Evolutionary conservation across 2,888 invertebrate species (phyloP).

Genomic region (Pachliopta kotzebuea): DNA sequence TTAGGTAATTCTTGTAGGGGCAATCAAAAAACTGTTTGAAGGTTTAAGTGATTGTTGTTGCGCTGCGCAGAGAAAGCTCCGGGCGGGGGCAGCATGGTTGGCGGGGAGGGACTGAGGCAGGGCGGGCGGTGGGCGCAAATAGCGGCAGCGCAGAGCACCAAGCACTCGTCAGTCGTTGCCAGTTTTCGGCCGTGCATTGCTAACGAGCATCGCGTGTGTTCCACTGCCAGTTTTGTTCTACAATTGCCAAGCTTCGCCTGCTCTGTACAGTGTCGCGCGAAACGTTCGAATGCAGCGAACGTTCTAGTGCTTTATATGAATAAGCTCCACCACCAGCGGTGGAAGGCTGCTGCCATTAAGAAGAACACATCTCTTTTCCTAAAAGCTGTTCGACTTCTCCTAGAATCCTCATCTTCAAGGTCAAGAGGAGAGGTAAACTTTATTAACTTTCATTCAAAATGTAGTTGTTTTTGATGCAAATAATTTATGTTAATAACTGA

Average conservation of each 20-base stretch:
- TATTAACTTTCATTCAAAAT: conserved; percentile 51
- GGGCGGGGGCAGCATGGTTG: conserved; percentile 57
- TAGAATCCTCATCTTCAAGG: conserved; percentile 54
- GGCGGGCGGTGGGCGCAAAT: conserved; percentile 63
- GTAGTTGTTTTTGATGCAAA: conserved; percentile 33
- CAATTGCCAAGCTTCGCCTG: conserved; percentile 28
- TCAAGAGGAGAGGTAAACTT: conserved; percentile 60
- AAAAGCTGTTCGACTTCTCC: conserved; percentile 43
- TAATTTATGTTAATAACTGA: neutral
- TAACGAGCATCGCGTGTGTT: conserved; percentile 31
- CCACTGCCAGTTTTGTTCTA: conserved; percentile 32
- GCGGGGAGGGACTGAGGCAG: conserved; percentile 41
- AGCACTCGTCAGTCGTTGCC: conserved; percentile 27
- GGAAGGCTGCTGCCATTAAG: conserved; percentile 35
- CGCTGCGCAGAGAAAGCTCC: conserved; percentile 76
- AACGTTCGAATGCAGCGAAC: conserved; percentile 21
- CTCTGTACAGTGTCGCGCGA: conserved; percentile 26
- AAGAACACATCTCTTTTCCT: conserved; percentile 50
- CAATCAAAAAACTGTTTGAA: conserved; percentile 33
- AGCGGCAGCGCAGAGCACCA: conserved; percentile 58
- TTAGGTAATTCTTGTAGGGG: conserved; percentile 11
- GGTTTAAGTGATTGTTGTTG: conserved; percentile 56
- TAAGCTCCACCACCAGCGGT: neutral
- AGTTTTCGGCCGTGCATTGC: conserved; percentile 50
- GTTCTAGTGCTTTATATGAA: conserved; percentile 24